Evolutionary conservation across 2,888 invertebrate genomes (phyloP).

Genomic region (Pocota personata): DNA sequence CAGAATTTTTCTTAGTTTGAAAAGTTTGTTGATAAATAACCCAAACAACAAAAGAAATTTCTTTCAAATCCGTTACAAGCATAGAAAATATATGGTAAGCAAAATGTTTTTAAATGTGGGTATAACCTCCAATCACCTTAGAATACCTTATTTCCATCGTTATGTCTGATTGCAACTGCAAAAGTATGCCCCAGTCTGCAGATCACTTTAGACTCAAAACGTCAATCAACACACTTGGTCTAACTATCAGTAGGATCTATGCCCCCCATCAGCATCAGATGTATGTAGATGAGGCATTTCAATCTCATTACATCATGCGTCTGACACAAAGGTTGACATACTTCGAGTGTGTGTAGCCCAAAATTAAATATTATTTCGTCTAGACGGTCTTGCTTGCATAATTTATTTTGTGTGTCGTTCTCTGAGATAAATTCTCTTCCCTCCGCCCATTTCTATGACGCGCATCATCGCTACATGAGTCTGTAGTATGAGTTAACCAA

Average conservation of each 20-base stretch:
- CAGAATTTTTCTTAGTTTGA: too few species aligned
- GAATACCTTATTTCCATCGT: too few species aligned
- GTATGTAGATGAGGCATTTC: constrained; percentile 14
- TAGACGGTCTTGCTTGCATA: constrained; percentile 59
- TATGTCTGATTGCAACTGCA: too few species aligned
- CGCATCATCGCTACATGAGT: not conserved
- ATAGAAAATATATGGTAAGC: too few species aligned
- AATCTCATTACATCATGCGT: constrained; percentile 50
- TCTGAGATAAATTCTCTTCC: not conserved
- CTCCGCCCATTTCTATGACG: not conserved
- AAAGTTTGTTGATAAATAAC: too few species aligned
- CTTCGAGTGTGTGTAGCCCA: constrained; percentile 22
- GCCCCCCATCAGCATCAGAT: not conserved
- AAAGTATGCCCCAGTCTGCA: too few species aligned
- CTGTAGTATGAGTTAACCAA: not conserved
- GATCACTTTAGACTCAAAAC: not conserved
- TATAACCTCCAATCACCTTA: too few species aligned
- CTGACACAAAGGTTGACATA: constrained; percentile 43
- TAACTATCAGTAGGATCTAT: not conserved
- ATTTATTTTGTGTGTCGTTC: constrained; percentile 53
- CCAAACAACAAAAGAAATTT: too few species aligned
- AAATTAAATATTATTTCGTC: constrained; percentile 61
- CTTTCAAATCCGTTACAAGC: too few species aligned
- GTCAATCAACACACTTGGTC: not conserved
- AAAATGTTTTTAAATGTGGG: too few species aligned